These are phyloP conservation scores for Cephalopachus bancanus DNA, from an alignment of 2,797 vertebrate species.

Conservation along the genomic window DNA sequence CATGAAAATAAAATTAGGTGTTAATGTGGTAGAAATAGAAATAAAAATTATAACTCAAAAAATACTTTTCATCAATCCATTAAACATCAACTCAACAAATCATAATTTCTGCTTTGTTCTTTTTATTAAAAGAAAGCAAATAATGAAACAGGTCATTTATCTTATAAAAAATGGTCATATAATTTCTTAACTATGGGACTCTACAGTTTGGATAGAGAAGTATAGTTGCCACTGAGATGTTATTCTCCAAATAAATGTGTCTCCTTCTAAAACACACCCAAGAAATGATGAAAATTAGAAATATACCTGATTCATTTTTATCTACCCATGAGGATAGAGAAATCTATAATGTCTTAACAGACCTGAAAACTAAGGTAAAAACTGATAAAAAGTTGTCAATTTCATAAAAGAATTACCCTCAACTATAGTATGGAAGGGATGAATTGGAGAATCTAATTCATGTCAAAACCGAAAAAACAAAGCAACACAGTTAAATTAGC, in stretches of 20 bases:
- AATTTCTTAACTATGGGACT: neutral
- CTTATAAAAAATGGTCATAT: neutral
- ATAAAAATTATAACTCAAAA: conserved; percentile 11
- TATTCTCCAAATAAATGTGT: neutral
- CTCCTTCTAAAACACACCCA: neutral
- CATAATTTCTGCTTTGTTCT: neutral
- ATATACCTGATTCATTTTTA: neutral
- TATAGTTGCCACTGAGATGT: neutral
- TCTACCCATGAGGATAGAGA: neutral
- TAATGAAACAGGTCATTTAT: neutral
- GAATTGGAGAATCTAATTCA: neutral
- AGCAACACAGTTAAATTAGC: neutral
- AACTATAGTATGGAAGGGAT: neutral
- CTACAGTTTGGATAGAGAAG: neutral
- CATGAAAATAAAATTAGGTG: neutral
- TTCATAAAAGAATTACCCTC: neutral
- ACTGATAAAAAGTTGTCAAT: neutral
- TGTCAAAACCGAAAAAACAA: neutral
- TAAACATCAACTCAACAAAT: neutral
- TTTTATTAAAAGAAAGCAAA: neutral
- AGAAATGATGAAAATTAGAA: neutral
- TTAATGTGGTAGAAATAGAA: conserved; percentile 3
- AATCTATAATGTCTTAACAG: neutral
- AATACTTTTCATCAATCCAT: neutral
- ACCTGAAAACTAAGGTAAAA: neutral